Percentiles rank a stretch among this genome's conserved stretches.
phyloP scores from a whole-genome alignment of 2,888 invertebrate species.

The Melieria crassipennis region DNA sequence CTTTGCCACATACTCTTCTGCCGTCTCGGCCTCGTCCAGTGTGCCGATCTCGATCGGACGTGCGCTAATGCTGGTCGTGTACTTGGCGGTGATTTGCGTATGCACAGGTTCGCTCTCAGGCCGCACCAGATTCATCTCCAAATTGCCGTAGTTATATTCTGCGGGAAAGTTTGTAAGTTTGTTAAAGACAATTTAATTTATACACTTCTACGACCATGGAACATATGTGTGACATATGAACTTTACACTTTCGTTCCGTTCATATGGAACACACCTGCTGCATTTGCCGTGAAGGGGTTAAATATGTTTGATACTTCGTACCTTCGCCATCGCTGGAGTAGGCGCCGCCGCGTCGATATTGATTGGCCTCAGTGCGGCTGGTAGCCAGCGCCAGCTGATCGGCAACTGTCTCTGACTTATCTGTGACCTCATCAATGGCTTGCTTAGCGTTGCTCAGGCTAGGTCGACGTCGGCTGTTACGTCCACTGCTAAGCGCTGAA shows the following conservation, averaged over 20 bases:
- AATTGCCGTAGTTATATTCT: slow-evolving; percentile 55
- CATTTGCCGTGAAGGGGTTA: not conserved
- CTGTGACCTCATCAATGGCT: slow-evolving; percentile 49
- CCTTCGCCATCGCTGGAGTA: slow-evolving; percentile 42
- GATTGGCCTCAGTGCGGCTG: slow-evolving; percentile 50
- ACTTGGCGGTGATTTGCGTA: slow-evolving; percentile 45
- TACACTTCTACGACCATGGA: no score
- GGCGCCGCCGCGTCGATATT: slow-evolving; percentile 48
- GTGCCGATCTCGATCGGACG: slow-evolving; percentile 24
- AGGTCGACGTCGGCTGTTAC: slow-evolving; percentile 53
- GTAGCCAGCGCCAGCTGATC: slow-evolving; percentile 60
- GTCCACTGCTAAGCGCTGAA: slow-evolving; percentile 42
- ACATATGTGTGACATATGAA: no score
- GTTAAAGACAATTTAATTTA: not conserved
- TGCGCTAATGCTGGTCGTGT: slow-evolving; percentile 42
- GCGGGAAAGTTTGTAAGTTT: not conserved
- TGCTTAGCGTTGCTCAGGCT: slow-evolving; percentile 42
- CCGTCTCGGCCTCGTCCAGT: slow-evolving; percentile 59
- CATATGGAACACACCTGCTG: no score
- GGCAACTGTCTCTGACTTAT: slow-evolving; percentile 47
- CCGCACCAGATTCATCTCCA: slow-evolving; percentile 60
- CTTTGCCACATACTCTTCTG: slow-evolving; percentile 64
- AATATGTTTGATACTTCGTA: slow-evolving; percentile 4
- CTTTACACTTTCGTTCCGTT: not conserved
- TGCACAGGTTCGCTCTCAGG: slow-evolving; percentile 52